Evolutionary conservation across 2,797 vertebrate species (phyloP), one percentile per base, ranked within the genome.

Genomic region (Chanos chanos): DNA sequence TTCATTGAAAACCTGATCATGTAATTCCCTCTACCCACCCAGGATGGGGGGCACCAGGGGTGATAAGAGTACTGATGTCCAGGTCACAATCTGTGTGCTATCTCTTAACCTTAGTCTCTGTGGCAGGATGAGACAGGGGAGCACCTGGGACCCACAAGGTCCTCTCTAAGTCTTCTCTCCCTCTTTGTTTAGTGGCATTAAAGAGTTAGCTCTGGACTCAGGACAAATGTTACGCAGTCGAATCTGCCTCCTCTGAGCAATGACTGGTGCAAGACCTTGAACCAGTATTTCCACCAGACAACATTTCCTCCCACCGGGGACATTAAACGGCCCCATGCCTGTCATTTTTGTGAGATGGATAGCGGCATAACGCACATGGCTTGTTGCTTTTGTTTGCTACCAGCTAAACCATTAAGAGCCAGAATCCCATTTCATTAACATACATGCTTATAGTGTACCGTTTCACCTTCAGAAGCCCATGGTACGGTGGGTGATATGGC

Each of bases 1-100:
- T 60, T 73, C 51, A 72, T 61, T 66, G 60, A 65, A 69, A 72
- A 55, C 33, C 57, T 43, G 50, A 74, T 66, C 66, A 58, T 61
- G 68, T 75, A 64, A 75, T 69, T 44, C 43, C 33, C 21, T 27
- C 12, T 36, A 7, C 31, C 10, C 13, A n/a, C 5, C 37, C 43
- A 1, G 37, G 16, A 24, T 19, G 40, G 30, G 12, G 15, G 68
- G 61, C 60, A 64, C 68, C 41, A 41, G 50, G 61, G 36, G 67
- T 55, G 13, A 27, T 70, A 66, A 77, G 75, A 72, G 66, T 62
- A 68, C 45, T 50, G 19, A 7, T 64, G 59, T 73, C 45, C 63
- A 56, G 49, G 48, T 74, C 36, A 58, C 72, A 73, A 62, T 75
- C 58, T 71, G 53, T 60, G 53, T 24, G 9, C 47, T 39, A 40